Evolutionary conservation across 2,888 invertebrate genomes (phyloP).

Genomic region (Drosophila nigritarsus): DNA sequence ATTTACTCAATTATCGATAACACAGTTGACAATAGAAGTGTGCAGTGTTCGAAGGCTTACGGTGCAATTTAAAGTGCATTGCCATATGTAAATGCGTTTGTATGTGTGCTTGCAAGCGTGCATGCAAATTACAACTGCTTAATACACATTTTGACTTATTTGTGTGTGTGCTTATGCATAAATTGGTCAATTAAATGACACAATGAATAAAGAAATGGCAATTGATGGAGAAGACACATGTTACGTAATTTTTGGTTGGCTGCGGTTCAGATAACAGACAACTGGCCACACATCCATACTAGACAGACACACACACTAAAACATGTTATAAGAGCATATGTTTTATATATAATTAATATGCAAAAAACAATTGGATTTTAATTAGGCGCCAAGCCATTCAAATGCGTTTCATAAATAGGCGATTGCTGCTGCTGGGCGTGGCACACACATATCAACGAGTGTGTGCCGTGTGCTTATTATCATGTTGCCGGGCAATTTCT

Average conservation of each 20-base stretch:
- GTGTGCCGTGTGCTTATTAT: slow-evolving; percentile 32
- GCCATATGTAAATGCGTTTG: slow-evolving; percentile 3
- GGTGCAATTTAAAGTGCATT: slow-evolving; percentile 3
- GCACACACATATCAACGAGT: slow-evolving; percentile 16
- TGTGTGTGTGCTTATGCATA: slow-evolving; percentile 1
- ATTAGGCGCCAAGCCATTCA: slow-evolving; percentile 37
- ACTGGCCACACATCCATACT: slow-evolving; percentile 2
- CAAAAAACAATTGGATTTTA: slow-evolving; percentile 24
- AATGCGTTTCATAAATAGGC: slow-evolving; percentile 19
- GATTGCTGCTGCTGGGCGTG: slow-evolving; percentile 53
- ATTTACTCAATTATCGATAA: slow-evolving; percentile 31
- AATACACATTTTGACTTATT: not conserved
- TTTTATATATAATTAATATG: slow-evolving; percentile 19
- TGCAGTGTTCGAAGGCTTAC: slow-evolving; percentile 20
- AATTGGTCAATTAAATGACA: slow-evolving; percentile 24
- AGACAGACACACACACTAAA: slow-evolving; percentile 4
- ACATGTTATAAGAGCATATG: not conserved
- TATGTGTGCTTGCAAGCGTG: not conserved
- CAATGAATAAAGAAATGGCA: slow-evolving; percentile 11
- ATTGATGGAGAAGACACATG: slow-evolving; percentile 35
- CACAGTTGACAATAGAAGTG: not conserved
- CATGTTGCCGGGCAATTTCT: slow-evolving; percentile 44
- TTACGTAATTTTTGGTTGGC: slow-evolving; percentile 49
- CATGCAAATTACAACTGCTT: slow-evolving; percentile 20
- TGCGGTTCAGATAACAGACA: slow-evolving; percentile 44